A percentile compares a stretch with the other conserved stretches of the same genome.
Conservation (phyloP, 2,888 invertebrate species). For the Empis stercorea region DNA sequence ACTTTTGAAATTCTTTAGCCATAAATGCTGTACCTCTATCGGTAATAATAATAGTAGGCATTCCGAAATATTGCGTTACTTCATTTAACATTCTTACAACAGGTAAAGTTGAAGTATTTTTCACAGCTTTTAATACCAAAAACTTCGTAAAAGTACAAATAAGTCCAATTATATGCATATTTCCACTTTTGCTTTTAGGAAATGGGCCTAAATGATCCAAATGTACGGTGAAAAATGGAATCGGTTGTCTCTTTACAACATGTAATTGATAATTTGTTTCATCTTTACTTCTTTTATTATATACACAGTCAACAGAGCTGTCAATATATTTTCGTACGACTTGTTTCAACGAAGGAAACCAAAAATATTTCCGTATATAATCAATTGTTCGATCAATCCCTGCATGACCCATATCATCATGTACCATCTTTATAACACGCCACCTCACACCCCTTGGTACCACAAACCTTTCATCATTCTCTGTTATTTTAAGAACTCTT, state of each 20-base stretch:
- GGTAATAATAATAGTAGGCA: slow-evolving; percentile 10
- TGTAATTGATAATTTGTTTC: too few species aligned
- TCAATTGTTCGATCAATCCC: slow-evolving; percentile 8
- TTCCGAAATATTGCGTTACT: slow-evolving; percentile 11
- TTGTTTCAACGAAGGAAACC: slow-evolving; percentile 11
- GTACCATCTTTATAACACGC: slow-evolving; percentile 8
- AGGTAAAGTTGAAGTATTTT: not conserved
- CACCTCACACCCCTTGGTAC: slow-evolving; percentile 9
- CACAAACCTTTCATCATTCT: slow-evolving; percentile 7
- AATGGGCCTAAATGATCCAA: slow-evolving; percentile 15
- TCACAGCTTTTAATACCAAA: slow-evolving; percentile 5
- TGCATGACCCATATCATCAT: slow-evolving; percentile 10
- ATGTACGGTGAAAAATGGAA: too few species aligned
- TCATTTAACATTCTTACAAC: slow-evolving; percentile 6
- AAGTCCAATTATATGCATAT: slow-evolving; percentile 7
- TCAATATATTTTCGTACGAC: slow-evolving; percentile 3
- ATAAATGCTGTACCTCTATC: slow-evolving; percentile 15
- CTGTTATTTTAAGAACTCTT: slow-evolving; percentile 1
- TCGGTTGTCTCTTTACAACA: too few species aligned
- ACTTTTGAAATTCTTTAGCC: slow-evolving; percentile 11
- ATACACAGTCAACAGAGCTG: slow-evolving; percentile 3
- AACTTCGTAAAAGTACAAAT: slow-evolving; percentile 11
- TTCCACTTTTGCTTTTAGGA: slow-evolving; percentile 5
- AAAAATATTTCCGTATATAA: slow-evolving; percentile 10
- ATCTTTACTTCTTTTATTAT: slow-evolving; percentile 1